Conservation (phyloP, 2,888 invertebrate genomes). For the Caenorhabditis sp. region DNA sequence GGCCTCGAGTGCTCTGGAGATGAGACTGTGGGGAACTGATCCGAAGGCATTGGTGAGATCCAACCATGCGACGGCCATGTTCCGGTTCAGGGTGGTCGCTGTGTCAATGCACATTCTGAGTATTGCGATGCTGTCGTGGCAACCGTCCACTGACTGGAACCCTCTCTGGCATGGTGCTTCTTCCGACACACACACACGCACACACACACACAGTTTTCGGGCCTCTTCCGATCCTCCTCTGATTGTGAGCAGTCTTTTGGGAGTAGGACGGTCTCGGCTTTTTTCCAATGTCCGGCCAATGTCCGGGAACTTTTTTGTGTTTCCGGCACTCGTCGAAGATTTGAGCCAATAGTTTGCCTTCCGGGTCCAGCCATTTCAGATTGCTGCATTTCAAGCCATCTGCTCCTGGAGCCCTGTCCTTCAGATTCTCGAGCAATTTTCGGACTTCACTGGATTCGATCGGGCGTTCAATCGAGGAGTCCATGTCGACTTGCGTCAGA, state of each 20-base stretch:
- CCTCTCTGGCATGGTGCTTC: slow-evolving; percentile 2
- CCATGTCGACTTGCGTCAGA: no score
- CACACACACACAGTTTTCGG: slow-evolving; percentile 18
- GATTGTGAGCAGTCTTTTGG: slow-evolving; percentile 12
- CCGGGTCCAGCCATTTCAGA: slow-evolving; percentile 15
- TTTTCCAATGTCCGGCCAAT: no score
- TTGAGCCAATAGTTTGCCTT: background rate
- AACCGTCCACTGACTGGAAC: slow-evolving; percentile 1
- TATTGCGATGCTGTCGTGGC: slow-evolving; percentile 8
- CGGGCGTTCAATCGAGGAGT: background rate
- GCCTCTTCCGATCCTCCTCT: background rate
- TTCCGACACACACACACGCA: no score
- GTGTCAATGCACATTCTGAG: background rate
- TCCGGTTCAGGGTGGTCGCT: background rate
- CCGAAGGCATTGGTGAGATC: slow-evolving; percentile 84
- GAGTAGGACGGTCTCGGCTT: slow-evolving; percentile 7
- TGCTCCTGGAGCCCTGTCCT: slow-evolving; percentile 15
- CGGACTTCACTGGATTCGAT: background rate
- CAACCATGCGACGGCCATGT: slow-evolving; percentile 82
- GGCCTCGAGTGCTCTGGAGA: background rate
- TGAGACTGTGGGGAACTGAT: slow-evolving; percentile 80
- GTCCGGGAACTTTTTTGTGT: background rate
- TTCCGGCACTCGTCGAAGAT: slow-evolving; percentile 3
- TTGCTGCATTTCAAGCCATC: slow-evolving; percentile 6
- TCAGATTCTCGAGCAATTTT: no score